Evolutionary conservation across 2,888 invertebrate genomes (phyloP).

Genomic region (Orgyia antiqua): DNA sequence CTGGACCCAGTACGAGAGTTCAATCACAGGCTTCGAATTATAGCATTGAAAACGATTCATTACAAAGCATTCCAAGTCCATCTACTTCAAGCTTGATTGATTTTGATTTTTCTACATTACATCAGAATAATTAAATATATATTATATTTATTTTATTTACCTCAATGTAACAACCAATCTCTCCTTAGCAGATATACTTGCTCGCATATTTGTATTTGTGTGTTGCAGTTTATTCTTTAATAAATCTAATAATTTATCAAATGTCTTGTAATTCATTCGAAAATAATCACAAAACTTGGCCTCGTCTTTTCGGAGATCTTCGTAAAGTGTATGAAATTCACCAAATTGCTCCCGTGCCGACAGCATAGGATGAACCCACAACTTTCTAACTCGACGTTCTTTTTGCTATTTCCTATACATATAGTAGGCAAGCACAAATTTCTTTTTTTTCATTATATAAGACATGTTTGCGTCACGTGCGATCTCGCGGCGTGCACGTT

Average conservation of each 20-base stretch:
- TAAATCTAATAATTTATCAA: constrained; percentile 18
- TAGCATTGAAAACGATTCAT: constrained; percentile 10
- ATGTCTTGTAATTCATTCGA: constrained; percentile 20
- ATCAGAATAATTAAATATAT: constrained; percentile 8
- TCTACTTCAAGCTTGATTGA: constrained; percentile 16
- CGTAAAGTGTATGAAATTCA: too few relatives aligned
- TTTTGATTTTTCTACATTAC: constrained; percentile 16
- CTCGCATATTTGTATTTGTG: constrained; percentile 18
- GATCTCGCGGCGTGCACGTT: constrained; percentile 9
- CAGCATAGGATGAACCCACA: constrained; percentile 12
- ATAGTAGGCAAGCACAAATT: constrained; percentile 8
- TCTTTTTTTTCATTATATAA: constrained; percentile 9
- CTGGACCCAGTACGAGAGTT: constrained; percentile 14
- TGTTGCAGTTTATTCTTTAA: constrained; percentile 19
- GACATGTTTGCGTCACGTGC: constrained; percentile 6
- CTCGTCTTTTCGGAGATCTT: too few relatives aligned
- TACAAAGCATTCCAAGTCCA: constrained; percentile 12
- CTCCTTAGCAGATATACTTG: constrained; percentile 9
- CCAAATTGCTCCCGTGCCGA: too few relatives aligned
- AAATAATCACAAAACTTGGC: constrained; percentile 20
- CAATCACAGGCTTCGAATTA: constrained; percentile 10
- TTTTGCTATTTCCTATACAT: constrained; percentile 18
- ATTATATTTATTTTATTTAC: constrained; percentile 11
- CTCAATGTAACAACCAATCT: constrained; percentile 18
- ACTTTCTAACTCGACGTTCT: constrained; percentile 15